A percentile compares a stretch with the other conserved stretches of the same genome.
These are phyloP conservation scores for Charanyca ferruginea DNA, from an alignment of 2,888 invertebrate genomes.

Conservation along the genomic window DNA sequence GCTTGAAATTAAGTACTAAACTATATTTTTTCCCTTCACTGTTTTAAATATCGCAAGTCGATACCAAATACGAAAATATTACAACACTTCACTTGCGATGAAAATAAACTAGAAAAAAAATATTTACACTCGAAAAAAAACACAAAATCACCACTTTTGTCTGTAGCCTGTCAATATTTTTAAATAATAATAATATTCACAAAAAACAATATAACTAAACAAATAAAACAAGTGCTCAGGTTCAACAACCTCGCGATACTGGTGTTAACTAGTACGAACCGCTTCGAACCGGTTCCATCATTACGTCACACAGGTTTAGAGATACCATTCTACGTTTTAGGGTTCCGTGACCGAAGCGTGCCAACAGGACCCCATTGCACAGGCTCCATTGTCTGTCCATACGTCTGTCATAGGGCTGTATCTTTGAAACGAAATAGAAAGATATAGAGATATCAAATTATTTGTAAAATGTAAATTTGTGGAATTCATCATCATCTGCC, in stretches of 20 bases:
- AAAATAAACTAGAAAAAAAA: background rate
- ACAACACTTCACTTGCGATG: background rate
- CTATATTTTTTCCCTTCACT: background rate
- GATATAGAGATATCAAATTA: no score
- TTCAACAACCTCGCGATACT: conserved; percentile 67
- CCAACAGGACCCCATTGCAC: no score
- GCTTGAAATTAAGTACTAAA: no score
- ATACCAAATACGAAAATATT: background rate
- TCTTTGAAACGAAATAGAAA: no score
- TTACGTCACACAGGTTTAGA: conserved; percentile 52
- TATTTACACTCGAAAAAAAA: conserved; percentile 2
- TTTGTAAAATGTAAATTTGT: no score
- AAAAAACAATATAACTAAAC: background rate
- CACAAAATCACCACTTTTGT: background rate
- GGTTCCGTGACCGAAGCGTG: no score
- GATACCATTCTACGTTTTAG: conserved; percentile 49
- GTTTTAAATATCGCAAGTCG: background rate
- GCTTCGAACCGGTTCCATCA: conserved; percentile 65
- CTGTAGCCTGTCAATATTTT: background rate
- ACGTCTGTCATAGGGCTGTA: no score
- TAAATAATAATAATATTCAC: background rate
- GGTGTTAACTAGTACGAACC: conserved; percentile 61
- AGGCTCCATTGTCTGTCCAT: no score
- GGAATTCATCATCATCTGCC: no score
- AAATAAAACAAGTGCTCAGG: conserved; percentile 42